Base-by-base conservation (phyloP, 2,888 invertebrate genomes). In the Pandemis cinnamomeana region DNA sequence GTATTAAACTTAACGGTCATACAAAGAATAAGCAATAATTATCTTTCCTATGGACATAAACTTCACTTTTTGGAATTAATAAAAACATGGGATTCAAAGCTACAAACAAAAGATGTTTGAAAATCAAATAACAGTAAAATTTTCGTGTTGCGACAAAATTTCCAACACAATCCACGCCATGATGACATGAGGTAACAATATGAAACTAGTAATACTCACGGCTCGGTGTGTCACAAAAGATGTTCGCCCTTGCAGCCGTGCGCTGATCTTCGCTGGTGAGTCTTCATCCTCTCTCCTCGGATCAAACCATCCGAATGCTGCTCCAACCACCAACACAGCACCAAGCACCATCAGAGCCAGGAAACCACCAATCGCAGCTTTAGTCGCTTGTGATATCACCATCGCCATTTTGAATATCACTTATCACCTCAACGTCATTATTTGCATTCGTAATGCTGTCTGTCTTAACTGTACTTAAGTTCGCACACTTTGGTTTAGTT, bases 331-430 rank as follows among this genome's bases (percentile, higher is more conserved):
- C 73, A 94, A 76, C 15, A 93, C 93, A 66, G 93, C 94, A 36
- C 93, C 94, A 13, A 94, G 83, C 67, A 93, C 89, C 93, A 94
- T 94, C 80, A 94, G 82, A 10, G 92, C 93, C 67, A 94, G 78
- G 78, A 93, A 90, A 8, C 92, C 93, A 71, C 90, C 93, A 73
- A 94, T 93, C 67, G 92, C 93, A 72, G 91, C 93, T 83, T 94
- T 94, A 69, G 94, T 94, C 78, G 94, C 90, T 77, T 92, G 93
- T 71, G 94, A 94, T 88, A 94, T 92, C 76, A 93, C 94, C 93
- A 94, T 94, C 82, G 94, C 94, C 94, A 94, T 94, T 80, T 89
- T 92, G 85, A 76, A 75, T 75, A 77, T 78, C 84, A 87, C 85
- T 85, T 85, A 89, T 91, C 91, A 90, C 84, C 85, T 87, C 74